Percentiles rank a stretch among this genome's conserved stretches.
Evolutionary conservation across 2,888 invertebrate species (phyloP).

Genomic region (Pegoplata infirma): DNA sequence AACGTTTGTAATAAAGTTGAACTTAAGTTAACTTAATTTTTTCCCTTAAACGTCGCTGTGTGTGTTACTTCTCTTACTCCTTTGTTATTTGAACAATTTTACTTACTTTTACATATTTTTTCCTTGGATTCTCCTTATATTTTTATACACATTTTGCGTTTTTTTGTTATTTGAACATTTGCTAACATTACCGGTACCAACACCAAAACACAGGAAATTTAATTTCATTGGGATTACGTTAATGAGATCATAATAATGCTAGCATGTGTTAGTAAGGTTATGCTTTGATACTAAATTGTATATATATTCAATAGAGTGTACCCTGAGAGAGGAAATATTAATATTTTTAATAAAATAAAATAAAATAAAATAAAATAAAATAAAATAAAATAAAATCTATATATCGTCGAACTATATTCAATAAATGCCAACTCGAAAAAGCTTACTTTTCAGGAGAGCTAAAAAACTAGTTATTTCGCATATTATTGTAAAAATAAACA

Average conservation of each 20-base stretch:
- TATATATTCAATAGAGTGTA: neutral
- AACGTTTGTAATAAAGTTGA: conserved; percentile 21
- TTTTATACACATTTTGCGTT: neutral
- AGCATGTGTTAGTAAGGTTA: conserved; percentile 40
- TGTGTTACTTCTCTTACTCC: neutral
- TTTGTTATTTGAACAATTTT: neutral
- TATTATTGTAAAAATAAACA: too few relatives aligned
- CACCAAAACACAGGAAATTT: conserved; percentile 51
- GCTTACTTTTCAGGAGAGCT: too few relatives aligned
- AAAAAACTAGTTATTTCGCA: too few relatives aligned
- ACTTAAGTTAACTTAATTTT: conserved; percentile 10
- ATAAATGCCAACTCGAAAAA: too few relatives aligned
- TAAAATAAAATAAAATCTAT: too few relatives aligned
- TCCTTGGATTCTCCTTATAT: neutral
- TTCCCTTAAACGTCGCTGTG: neutral
- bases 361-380: too few relatives aligned
- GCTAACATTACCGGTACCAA: neutral
- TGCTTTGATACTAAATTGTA: neutral
- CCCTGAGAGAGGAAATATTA: too few relatives aligned
- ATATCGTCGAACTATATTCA: too few relatives aligned
- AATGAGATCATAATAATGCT: conserved; percentile 63
- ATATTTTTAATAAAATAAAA: too few relatives aligned
- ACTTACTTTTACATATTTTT: neutral
- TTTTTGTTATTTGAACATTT: conserved; percentile 4
- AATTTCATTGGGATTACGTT: conserved; percentile 61